These are phyloP conservation scores for Tapirus indicus DNA, from an alignment of 2,797 vertebrate species.

Conservation along the genomic window DNA sequence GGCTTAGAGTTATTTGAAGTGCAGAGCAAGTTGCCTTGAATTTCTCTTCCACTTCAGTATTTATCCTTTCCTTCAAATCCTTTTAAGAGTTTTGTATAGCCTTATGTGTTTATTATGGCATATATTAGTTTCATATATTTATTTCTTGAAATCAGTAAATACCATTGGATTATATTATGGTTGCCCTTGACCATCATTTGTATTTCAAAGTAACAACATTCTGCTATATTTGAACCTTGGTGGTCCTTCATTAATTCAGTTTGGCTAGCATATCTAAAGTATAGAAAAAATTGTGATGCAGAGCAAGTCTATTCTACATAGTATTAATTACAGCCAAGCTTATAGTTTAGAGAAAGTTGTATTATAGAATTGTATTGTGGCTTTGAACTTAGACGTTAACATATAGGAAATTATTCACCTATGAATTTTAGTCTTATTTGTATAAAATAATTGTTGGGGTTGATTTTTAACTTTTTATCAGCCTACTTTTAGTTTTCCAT, in stretches of 20 bases:
- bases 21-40: neutral
- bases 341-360: constrained; percentile 42
- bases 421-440: constrained; percentile 11
- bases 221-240: constrained; percentile 4
- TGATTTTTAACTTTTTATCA: constrained; percentile 16
- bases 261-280: neutral
- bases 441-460: neutral
- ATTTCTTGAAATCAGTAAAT: constrained; percentile 11
- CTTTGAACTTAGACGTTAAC: constrained; percentile 34
- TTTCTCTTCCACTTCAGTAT: constrained; percentile 28
- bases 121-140: neutral
- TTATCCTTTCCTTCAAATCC: neutral
- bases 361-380: neutral
- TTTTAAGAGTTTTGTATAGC: neutral
- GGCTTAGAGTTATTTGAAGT: constrained; percentile 12
- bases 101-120: neutral
- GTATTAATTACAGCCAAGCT: neutral
- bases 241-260: neutral
- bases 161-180: neutral
- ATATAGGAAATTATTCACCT: neutral
- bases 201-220: constrained; percentile 29
- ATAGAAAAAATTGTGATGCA: neutral
- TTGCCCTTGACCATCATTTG: constrained; percentile 16
- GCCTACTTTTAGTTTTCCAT: neutral
- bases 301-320: neutral